phyloP scores from a whole-genome alignment of 2,113 vertebrate species.

The Sinosuthora webbiana region DNA sequence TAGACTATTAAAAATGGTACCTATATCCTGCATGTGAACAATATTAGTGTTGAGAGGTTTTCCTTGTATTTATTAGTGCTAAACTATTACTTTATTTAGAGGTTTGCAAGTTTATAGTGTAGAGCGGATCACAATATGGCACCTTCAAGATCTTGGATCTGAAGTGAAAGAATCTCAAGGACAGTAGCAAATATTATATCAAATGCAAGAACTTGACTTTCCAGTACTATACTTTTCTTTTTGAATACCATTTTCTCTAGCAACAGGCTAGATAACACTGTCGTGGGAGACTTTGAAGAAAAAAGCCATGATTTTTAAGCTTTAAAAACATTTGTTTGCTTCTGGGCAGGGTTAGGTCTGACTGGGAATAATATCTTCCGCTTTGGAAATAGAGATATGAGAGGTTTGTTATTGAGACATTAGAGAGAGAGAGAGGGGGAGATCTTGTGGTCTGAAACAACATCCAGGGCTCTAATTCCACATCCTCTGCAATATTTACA shows the following conservation, averaged over 20 bases:
- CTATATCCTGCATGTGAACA: not conserved
- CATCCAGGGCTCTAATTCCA: conserved; percentile 8
- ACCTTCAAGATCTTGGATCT: not conserved
- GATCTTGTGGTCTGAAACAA: not conserved
- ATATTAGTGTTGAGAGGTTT: not conserved
- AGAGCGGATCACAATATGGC: not conserved
- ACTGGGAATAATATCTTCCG: not conserved
- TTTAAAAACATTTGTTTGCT: not conserved
- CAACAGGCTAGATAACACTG: not conserved
- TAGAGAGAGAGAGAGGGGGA: not conserved
- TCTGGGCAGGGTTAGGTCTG: not conserved
- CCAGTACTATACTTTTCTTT: not conserved
- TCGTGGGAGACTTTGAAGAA: not conserved
- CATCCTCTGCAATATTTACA: conserved; percentile 31
- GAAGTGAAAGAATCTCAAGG: not conserved
- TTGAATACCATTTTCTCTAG: not conserved
- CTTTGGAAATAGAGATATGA: not conserved
- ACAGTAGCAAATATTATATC: not conserved
- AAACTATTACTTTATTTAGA: not conserved
- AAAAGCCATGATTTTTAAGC: not conserved
- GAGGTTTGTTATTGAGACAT: not conserved
- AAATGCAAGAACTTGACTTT: not conserved
- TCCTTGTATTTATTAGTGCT: not conserved
- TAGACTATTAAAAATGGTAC: not conserved
- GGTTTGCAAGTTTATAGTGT: not conserved